Conservation (phyloP, 2,113 vertebrate species). For the Phrynocephalus versicolor region DNA sequence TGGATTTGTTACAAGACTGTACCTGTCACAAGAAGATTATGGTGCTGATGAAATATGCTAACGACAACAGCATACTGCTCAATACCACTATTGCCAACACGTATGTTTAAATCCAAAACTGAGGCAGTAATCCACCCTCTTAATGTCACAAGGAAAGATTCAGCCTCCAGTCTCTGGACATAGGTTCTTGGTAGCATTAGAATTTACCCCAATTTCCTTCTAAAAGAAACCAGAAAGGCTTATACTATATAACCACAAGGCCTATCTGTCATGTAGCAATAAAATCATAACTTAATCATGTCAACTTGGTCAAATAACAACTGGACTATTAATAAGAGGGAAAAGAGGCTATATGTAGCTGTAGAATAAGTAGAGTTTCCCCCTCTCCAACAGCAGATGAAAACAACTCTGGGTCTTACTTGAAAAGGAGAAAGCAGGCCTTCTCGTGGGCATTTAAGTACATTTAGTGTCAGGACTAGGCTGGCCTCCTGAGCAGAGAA, state of each 20-base stretch:
- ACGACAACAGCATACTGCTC: conserved; percentile 63
- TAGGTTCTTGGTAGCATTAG: too few relatives aligned
- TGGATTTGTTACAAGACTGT: conserved; percentile 82
- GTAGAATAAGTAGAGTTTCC: too few relatives aligned
- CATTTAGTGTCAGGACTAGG: not conserved
- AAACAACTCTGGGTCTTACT: not conserved
- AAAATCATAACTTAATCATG: not conserved
- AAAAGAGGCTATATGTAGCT: not conserved
- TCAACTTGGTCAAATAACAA: not conserved
- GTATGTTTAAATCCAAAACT: conserved; percentile 42
- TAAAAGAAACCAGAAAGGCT: not conserved
- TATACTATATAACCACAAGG: too few relatives aligned
- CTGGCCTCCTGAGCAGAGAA: too few relatives aligned
- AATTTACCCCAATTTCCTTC: too few relatives aligned
- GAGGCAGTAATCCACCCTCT: not conserved
- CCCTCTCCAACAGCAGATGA: not conserved
- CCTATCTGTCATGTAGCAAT: not conserved
- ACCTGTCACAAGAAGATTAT: conserved; percentile 79
- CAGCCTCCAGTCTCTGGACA: not conserved
- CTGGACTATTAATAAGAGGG: not conserved
- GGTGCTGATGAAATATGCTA: conserved; percentile 74
- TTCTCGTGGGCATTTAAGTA: not conserved
- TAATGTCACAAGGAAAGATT: not conserved
- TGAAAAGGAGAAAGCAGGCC: too few relatives aligned
- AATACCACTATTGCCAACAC: conserved; percentile 72